A percentile compares a stretch with the other conserved stretches of the same genome.
phyloP scores from a whole-genome alignment of 2,113 vertebrate genomes.

The Azemiops feae region DNA sequence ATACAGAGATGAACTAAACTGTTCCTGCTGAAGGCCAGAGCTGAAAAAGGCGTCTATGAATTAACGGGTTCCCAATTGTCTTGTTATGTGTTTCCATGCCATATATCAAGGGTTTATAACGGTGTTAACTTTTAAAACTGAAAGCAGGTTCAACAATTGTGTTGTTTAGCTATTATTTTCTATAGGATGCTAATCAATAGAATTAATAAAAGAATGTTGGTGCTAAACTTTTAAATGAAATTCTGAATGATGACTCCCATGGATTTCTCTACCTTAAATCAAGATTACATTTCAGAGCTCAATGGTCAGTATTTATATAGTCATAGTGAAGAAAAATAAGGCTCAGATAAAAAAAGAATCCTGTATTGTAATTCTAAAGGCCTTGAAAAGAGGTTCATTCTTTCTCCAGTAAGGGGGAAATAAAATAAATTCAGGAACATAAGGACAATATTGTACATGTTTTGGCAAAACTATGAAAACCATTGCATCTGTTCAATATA shows the following conservation, averaged over 20 bases:
- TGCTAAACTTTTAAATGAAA: not conserved
- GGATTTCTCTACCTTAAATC: not conserved
- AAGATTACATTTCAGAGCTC: not conserved
- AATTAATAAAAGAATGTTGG: not conserved
- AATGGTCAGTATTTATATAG: not conserved
- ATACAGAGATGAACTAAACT: not conserved
- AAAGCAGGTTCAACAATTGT: not conserved
- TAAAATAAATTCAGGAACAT: conserved; percentile 27
- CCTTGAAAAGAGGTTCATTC: not conserved
- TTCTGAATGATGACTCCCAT: not conserved
- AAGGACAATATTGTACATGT: conserved; percentile 25
- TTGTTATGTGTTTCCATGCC: not conserved
- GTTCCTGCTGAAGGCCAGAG: not conserved
- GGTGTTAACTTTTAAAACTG: not conserved
- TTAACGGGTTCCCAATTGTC: not conserved
- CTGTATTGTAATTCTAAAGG: not conserved
- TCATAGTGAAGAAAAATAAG: not conserved
- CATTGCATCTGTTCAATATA: conserved; percentile 39
- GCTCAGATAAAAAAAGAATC: not conserved
- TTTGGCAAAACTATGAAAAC: conserved; percentile 10
- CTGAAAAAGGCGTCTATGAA: not conserved
- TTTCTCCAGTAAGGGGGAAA: conserved; percentile 12
- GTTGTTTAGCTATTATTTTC: not conserved
- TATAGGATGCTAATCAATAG: not conserved
- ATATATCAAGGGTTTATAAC: not conserved